A percentile compares a stretch with the other conserved stretches of the same genome.
These are phyloP conservation scores for Callocephalon fimbriatum DNA, from an alignment of 2,113 vertebrate genomes.

Conservation along the genomic window DNA sequence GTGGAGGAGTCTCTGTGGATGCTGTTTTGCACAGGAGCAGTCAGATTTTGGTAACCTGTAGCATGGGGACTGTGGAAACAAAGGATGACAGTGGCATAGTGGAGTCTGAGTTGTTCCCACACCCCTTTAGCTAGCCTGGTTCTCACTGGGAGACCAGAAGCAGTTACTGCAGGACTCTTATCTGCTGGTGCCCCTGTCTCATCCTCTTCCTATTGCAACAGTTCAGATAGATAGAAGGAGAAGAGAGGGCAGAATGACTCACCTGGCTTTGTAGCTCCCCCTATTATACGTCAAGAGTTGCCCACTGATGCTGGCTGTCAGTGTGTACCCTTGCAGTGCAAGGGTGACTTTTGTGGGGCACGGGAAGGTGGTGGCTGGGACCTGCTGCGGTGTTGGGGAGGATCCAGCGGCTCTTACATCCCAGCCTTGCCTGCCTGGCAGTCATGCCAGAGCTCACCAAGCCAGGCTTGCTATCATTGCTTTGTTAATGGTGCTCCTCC, in stretches of 20 bases:
- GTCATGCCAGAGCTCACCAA: fast-evolving
- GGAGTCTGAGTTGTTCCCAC: background rate
- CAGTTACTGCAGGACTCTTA: fast-evolving
- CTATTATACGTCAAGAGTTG: background rate
- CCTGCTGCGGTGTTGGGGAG: background rate
- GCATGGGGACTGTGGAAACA: background rate
- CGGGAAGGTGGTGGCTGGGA: background rate
- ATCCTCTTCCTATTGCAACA: background rate
- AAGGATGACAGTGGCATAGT: background rate
- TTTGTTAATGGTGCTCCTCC: background rate
- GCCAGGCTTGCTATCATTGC: background rate
- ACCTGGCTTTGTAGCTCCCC: background rate
- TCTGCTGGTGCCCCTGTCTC: background rate
- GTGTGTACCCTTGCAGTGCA: fast-evolving
- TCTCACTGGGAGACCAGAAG: background rate
- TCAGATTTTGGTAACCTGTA: background rate
- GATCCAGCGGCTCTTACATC: background rate
- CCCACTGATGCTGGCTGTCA: background rate
- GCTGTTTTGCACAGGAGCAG: background rate
- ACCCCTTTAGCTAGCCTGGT: background rate
- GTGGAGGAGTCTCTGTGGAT: background rate
- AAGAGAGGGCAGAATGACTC: background rate
- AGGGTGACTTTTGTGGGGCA: background rate
- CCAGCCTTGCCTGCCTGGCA: background rate
- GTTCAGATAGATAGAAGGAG: background rate